Evolutionary conservation across 2,888 invertebrate genomes (phyloP).

Genomic region (Cordilura impudica): DNA sequence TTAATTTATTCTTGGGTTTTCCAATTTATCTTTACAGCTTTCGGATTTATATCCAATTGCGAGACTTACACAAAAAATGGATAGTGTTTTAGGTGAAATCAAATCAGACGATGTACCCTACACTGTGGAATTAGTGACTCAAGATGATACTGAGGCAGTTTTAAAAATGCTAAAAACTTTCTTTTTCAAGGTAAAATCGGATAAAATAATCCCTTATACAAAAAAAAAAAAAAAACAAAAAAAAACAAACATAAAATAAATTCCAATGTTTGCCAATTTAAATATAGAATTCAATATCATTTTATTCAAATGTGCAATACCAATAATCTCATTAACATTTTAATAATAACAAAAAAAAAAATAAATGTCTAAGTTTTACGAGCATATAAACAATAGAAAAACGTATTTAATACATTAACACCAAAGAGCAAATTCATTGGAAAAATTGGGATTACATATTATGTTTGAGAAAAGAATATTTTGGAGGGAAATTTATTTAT

Average conservation of each 20-base stretch:
- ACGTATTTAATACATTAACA: no score
- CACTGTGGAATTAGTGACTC: conserved; percentile 76
- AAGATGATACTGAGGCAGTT: conserved; percentile 80
- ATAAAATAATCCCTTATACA: not conserved
- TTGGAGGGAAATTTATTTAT: no score
- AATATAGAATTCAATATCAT: not conserved
- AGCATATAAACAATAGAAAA: conserved; percentile 23
- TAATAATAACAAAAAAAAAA: conserved; percentile 8
- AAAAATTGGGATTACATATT: no score
- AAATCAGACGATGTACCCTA: conserved; percentile 69
- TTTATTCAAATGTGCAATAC: conserved; percentile 3
- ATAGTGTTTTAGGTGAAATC: conserved; percentile 69
- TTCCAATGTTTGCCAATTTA: not conserved
- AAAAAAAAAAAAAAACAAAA: not conserved
- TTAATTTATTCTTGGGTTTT: conserved; percentile 48
- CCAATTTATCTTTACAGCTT: conserved; percentile 69
- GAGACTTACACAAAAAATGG: conserved; percentile 76
- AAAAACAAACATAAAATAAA: no score
- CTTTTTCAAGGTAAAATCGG: conserved; percentile 81
- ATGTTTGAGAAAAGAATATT: no score
- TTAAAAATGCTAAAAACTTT: conserved; percentile 81
- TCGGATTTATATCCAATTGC: conserved; percentile 76
- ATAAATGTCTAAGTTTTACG: conserved; percentile 10
- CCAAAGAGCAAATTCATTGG: no score
- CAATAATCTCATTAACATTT: conserved; percentile 6